These are phyloP conservation scores for Apamea epomidion DNA, from an alignment of 2,888 invertebrate genomes.

Conservation along the genomic window DNA sequence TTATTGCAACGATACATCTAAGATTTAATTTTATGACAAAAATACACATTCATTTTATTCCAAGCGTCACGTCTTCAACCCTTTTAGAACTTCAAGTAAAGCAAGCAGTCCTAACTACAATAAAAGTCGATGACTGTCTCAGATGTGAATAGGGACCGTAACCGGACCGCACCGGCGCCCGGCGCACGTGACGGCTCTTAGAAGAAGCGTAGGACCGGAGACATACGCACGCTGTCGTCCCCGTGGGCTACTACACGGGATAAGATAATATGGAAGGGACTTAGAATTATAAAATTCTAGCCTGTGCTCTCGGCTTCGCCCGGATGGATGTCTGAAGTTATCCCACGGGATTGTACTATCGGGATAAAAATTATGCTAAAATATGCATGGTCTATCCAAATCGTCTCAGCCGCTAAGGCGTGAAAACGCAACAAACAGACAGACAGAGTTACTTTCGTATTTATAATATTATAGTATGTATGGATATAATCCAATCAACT, in stretches of 20 bases:
- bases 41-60: not conserved
- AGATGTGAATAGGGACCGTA: constrained; percentile 13
- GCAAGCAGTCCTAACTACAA: not conserved
- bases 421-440: no score
- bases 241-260: constrained; percentile 42
- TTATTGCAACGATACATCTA: not conserved
- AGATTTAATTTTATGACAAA: not conserved
- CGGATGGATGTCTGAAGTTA: no score
- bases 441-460: no score
- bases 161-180: constrained; percentile 14
- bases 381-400: no score
- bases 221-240: constrained; percentile 52
- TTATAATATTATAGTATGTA: not conserved
- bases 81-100: not conserved
- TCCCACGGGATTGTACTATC: no score
- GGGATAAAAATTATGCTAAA: no score
- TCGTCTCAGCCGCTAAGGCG: no score
- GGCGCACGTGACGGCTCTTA: constrained; percentile 49
- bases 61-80: not conserved
- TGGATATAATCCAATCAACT: not conserved
- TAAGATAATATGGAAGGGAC: not conserved
- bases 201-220: constrained; percentile 34
- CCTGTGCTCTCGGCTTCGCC: not conserved
- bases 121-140: constrained; percentile 7
- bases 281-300: not conserved